Percentiles rank a stretch among this genome's conserved stretches.
phyloP scores from a whole-genome alignment of 2,797 vertebrate genomes.

The Platyrinchus mystaceus region DNA sequence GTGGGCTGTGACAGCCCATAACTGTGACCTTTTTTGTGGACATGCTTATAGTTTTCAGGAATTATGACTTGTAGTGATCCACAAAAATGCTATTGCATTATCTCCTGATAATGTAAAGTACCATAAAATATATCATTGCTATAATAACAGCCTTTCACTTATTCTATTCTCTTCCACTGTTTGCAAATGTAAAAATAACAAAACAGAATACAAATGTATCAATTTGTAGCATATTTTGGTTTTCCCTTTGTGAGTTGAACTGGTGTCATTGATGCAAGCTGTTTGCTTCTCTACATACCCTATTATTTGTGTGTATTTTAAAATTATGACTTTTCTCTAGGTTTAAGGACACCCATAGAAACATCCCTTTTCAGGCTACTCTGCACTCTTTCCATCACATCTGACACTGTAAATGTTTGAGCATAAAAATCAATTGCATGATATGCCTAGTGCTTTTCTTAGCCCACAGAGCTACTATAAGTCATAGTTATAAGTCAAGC shows the following conservation, averaged over 20 bases:
- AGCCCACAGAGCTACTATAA: neutral
- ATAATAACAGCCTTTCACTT: conserved; percentile 24
- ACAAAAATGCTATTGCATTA: conserved; percentile 19
- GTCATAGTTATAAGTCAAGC: conserved; percentile 9
- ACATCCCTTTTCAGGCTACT: neutral
- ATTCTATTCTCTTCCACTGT: neutral
- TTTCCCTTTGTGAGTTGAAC: neutral
- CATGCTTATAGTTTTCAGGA: neutral
- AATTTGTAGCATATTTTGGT: neutral
- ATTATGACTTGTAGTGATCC: neutral
- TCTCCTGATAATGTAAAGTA: neutral
- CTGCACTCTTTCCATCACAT: conserved; percentile 47
- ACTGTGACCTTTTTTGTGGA: conserved; percentile 20
- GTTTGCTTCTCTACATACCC: neutral
- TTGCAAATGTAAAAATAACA: neutral
- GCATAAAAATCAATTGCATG: conserved; percentile 48
- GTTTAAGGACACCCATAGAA: conserved; percentile 1
- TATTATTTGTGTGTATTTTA: neutral
- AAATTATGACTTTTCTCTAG: neutral
- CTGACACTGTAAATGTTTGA: conserved; percentile 30
- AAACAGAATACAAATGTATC: conserved; percentile 13
- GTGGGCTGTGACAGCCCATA: neutral
- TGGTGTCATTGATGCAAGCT: neutral
- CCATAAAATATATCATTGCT: neutral
- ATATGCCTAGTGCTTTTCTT: conserved; percentile 14